Evolutionary conservation across 2,113 vertebrate species (phyloP).

Genomic region (Puffinus mauretanicus): DNA sequence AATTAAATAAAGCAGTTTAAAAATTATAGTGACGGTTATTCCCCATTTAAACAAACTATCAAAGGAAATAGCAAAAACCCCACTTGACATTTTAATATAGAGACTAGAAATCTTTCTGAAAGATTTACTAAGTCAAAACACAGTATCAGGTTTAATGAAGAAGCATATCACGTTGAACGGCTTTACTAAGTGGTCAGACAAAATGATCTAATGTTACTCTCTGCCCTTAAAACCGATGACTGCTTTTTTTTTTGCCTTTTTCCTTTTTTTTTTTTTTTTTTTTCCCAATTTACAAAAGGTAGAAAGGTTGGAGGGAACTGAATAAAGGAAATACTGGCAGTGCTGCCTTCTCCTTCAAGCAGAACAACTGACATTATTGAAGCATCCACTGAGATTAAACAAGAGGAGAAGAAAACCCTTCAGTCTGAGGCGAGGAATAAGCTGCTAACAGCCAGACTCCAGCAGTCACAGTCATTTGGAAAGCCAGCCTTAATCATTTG

Average conservation of each 20-base stretch:
- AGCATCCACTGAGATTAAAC: neutral
- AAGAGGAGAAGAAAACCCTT: neutral
- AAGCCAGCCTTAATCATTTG: neutral
- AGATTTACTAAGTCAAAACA: neutral
- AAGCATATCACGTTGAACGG: neutral
- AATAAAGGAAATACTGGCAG: neutral
- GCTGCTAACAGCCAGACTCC: neutral
- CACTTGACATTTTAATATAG: neutral
- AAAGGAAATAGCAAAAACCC: neutral
- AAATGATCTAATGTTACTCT: neutral
- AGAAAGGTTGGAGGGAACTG: neutral
- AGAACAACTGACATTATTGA: neutral
- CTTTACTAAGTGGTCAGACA: neutral
- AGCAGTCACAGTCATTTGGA: neutral
- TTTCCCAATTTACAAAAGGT: neutral
- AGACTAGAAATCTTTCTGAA: neutral
- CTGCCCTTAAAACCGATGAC: neutral
- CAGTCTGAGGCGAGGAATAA: neutral
- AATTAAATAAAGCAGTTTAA: conserved; percentile 9
- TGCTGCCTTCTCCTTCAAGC: neutral
- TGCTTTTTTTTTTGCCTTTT: fast-evolving
- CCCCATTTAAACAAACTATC: neutral
- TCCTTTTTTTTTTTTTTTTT: neutral
- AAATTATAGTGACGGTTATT: neutral
- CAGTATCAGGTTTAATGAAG: neutral